These are phyloP conservation scores for Mactromeris polynyma DNA, from an alignment of 2,888 invertebrate species.

Conservation along the genomic window DNA sequence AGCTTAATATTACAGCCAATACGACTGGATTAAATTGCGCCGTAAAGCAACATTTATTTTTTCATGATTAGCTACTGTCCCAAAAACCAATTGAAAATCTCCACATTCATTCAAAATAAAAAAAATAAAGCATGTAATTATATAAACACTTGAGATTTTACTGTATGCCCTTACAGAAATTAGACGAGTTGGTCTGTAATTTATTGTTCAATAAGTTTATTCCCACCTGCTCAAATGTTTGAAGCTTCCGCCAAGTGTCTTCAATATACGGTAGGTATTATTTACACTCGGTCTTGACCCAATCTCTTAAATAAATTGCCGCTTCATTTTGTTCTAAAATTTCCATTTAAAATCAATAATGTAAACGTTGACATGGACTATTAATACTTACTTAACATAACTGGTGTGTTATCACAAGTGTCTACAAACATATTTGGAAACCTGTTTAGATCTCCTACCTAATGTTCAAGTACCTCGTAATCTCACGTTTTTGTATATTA, in stretches of 20 bases:
- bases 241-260: neutral
- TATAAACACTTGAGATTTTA: too few relatives aligned
- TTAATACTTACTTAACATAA: neutral
- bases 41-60: too few relatives aligned
- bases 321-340: constrained; percentile 16
- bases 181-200: too few relatives aligned
- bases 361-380: neutral
- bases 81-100: too few relatives aligned
- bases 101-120: too few relatives aligned
- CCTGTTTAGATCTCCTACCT: neutral
- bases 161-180: too few relatives aligned
- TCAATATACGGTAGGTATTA: neutral
- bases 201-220: too few relatives aligned
- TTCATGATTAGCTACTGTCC: too few relatives aligned
- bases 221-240: too few relatives aligned
- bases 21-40: too few relatives aligned
- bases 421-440: neutral
- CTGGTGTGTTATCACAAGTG: neutral
- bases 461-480: neutral
- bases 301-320: constrained; percentile 8
- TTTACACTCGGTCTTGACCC: neutral
- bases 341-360: constrained; percentile 15
- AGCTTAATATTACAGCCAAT: too few relatives aligned
- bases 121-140: too few relatives aligned
- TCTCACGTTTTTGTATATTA: neutral